Conservation (phyloP, 1,140 invertebrate genomes). For the Dreissena polymorpha region DNA sequence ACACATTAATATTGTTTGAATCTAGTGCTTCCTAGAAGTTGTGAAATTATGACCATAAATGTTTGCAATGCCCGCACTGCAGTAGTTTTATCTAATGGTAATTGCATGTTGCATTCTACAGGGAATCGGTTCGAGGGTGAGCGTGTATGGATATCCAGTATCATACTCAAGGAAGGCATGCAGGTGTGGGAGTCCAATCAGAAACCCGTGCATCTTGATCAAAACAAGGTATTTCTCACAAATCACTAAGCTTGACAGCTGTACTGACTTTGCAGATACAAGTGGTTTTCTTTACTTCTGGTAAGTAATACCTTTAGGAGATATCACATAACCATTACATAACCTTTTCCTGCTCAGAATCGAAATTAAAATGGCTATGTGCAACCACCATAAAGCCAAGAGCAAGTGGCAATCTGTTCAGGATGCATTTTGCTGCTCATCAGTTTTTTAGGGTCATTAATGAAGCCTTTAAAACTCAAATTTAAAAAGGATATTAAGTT, state of each 20-base stretch:
- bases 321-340: background rate
- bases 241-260: background rate
- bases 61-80: no score
- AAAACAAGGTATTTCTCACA: background rate
- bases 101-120: background rate
- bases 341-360: background rate
- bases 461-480: no score
- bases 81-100: background rate
- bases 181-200: constrained; percentile 14
- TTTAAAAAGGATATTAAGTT: no score
- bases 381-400: background rate
- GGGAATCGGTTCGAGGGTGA: constrained; percentile 29
- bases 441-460: no score
- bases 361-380: background rate
- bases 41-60: background rate
- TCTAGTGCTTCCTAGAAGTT: background rate
- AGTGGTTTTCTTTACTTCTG: background rate
- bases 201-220: constrained; percentile 10
- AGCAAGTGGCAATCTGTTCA: no score
- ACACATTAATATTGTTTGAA: background rate
- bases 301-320: background rate
- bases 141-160: constrained; percentile 13
- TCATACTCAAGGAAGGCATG: background rate
- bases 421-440: no score
- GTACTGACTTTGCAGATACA: background rate